Conservation (phyloP, 2,888 invertebrate genomes). For the Hedya salicella region DNA sequence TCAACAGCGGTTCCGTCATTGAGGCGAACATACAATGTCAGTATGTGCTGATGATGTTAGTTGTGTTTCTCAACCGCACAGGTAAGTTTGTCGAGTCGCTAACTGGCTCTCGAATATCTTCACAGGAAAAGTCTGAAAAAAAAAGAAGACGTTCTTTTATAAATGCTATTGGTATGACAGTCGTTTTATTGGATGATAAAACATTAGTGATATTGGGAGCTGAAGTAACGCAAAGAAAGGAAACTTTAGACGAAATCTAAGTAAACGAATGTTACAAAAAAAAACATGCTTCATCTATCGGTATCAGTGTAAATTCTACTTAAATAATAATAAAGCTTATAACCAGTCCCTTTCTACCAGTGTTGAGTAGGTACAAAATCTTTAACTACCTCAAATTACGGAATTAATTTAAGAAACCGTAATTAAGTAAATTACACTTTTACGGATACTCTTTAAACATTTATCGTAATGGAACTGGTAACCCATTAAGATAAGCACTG, state of each 20-base stretch:
- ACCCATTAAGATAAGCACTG: neutral
- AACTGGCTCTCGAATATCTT: constrained; percentile 14
- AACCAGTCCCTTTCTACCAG: no score
- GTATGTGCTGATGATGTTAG: no score
- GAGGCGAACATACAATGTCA: no score
- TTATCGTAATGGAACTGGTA: neutral
- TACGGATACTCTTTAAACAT: neutral
- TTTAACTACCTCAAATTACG: neutral
- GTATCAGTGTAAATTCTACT: no score
- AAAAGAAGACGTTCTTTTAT: neutral
- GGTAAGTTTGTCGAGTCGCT: neutral
- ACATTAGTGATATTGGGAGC: no score
- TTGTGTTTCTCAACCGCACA: neutral
- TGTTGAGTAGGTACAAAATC: neutral
- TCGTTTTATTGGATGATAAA: no score
- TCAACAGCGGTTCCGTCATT: neutral
- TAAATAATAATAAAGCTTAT: no score
- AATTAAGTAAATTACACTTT: neutral
- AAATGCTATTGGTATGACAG: no score
- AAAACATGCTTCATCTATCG: no score
- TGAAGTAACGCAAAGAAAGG: no score
- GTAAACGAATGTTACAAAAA: no score
- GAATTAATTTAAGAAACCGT: neutral
- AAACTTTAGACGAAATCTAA: no score
- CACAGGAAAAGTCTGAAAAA: constrained; percentile 27